Evolutionary conservation across 2,797 vertebrate genomes (phyloP).

Genomic region (Amniataba percoides): DNA sequence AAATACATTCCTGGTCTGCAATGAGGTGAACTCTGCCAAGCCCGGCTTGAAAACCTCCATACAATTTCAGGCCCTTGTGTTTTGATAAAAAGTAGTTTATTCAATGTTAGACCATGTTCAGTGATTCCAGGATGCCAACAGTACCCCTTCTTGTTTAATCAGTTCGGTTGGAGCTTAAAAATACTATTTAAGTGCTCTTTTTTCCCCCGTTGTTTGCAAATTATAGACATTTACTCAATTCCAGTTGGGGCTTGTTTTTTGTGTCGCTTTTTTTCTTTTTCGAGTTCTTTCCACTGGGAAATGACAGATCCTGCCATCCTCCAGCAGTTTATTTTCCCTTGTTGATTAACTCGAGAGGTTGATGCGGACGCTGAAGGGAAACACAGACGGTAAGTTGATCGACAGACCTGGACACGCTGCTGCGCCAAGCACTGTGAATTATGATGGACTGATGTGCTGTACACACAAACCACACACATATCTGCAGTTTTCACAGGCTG

Average conservation of each 20-base stretch:
- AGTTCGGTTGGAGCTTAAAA: slow-evolving; percentile 40
- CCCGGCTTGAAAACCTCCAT: slow-evolving; percentile 50
- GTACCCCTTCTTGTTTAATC: slow-evolving; percentile 66
- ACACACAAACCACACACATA: slow-evolving; percentile 19
- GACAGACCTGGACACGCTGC: slow-evolving; percentile 67
- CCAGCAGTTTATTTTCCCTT: slow-evolving; percentile 86
- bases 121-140: slow-evolving; percentile 42
- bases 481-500: neutral
- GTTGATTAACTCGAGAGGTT: slow-evolving; percentile 78
- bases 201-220: slow-evolving; percentile 43
- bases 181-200: slow-evolving; percentile 37
- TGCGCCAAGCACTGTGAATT: slow-evolving; percentile 82
- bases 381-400: slow-evolving; percentile 49
- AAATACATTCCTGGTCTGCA: slow-evolving; percentile 78
- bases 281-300: slow-evolving; percentile 31
- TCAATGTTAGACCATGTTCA: slow-evolving; percentile 60
- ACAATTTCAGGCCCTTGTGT: slow-evolving; percentile 47
- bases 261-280: slow-evolving; percentile 6
- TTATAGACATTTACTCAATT: slow-evolving; percentile 39
- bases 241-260: slow-evolving; percentile 5
- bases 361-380: slow-evolving; percentile 19
- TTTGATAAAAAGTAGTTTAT: slow-evolving; percentile 77
- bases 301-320: slow-evolving; percentile 29
- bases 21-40: slow-evolving; percentile 72
- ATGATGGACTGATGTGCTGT: slow-evolving; percentile 84